A percentile compares a stretch with the other conserved stretches of the same genome.
These are phyloP conservation scores for Cyrtorhinus lividipennis DNA, from an alignment of 1,140 invertebrate species.

Conservation along the genomic window DNA sequence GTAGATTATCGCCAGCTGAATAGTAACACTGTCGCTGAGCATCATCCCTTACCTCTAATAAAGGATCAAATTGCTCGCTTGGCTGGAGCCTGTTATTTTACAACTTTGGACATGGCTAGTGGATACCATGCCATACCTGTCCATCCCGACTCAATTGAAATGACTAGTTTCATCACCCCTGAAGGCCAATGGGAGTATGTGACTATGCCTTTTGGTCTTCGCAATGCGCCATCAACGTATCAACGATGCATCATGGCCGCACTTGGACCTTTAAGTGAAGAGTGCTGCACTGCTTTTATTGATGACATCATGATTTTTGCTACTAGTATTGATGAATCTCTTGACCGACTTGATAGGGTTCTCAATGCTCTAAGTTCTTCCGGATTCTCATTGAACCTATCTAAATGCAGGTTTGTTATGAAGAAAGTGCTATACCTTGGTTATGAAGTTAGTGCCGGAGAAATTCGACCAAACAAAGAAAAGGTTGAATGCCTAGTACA, in stretches of 20 bases:
- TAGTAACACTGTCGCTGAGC: constrained; percentile 27
- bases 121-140: constrained; percentile 32
- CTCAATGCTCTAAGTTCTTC: constrained; percentile 1
- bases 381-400: constrained; percentile 18
- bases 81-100: constrained; percentile 26
- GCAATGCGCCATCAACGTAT: constrained; percentile 32
- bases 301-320: constrained; percentile 13
- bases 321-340: constrained; percentile 13
- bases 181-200: constrained; percentile 31
- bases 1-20: constrained; percentile 32
- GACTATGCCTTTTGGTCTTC: constrained; percentile 33
- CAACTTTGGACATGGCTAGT: constrained; percentile 27
- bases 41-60: constrained; percentile 27
- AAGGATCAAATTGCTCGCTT: constrained; percentile 28
- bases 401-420: constrained; percentile 28
- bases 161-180: constrained; percentile 33
- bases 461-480: constrained; percentile 22
- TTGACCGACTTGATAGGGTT: constrained; percentile 10
- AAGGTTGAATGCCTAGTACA: constrained; percentile 21
- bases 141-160: constrained; percentile 27
- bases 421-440: constrained; percentile 27
- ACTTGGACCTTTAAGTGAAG: not conserved
- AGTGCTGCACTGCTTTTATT: constrained; percentile 2
- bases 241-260: constrained; percentile 28
- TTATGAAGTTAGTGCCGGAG: constrained; percentile 22